These are phyloP conservation scores for Natator depressus DNA, from an alignment of 2,113 vertebrate species.

Conservation along the genomic window DNA sequence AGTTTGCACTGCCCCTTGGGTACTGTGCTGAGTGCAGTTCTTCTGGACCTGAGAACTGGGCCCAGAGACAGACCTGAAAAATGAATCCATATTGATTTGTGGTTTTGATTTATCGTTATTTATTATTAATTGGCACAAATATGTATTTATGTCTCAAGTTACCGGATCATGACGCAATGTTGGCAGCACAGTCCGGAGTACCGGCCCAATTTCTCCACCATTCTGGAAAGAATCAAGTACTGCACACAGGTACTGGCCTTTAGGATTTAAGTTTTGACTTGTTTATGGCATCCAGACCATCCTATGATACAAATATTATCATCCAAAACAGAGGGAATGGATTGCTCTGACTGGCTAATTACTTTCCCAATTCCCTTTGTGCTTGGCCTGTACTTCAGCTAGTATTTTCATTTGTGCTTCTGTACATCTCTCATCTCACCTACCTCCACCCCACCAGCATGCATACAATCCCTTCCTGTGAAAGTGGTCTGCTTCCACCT, in stretches of 20 bases:
- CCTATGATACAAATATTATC: background rate
- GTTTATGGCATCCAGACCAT: background rate
- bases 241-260: slow-evolving; percentile 86
- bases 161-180: slow-evolving; percentile 93
- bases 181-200: slow-evolving; percentile 95
- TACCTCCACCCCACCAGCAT: background rate
- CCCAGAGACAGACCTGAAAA: background rate
- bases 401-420: background rate
- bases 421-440: background rate
- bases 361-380: background rate
- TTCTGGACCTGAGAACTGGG: background rate
- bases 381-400: background rate
- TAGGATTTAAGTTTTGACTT: background rate
- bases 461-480: background rate
- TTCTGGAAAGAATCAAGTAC: slow-evolving; percentile 90
- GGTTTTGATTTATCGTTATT: background rate
- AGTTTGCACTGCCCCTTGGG: background rate
- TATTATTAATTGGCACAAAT: background rate
- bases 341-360: background rate
- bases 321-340: background rate
- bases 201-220: slow-evolving; percentile 89
- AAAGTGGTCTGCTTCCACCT: background rate
- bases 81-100: background rate
- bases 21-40: background rate
- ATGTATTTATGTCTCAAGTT: slow-evolving; percentile 75